Evolutionary conservation across 2,113 vertebrate genomes (phyloP), one percentile per base, ranked within the genome.

Genomic region (Protomyctophum bolini): DNA sequence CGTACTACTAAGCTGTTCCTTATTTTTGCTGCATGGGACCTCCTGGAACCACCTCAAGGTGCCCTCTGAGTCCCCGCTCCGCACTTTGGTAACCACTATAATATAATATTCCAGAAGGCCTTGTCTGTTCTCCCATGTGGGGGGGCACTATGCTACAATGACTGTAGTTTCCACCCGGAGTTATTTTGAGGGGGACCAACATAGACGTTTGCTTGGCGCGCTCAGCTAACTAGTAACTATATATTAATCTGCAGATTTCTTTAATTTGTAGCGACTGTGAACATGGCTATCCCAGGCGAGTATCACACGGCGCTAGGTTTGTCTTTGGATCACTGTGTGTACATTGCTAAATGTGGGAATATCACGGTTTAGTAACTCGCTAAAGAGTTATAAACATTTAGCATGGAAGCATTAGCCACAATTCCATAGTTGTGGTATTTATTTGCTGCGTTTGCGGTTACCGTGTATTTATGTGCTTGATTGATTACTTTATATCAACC

Each of bases 231-330:
- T 21, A 21, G 1, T n/a, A 12, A 10, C 51, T 61, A 56, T 33
- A 33, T 33, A 33, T 33, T 6, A 4, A 10, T 21, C 12, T 10
- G 8, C 11, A 6, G 11, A 41, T 54, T 45, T 12, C 21, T 21
- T 41, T 41, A 3, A 41, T 41, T 41, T 4, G 33, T 41, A 41
- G 8, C 49, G 1, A 51, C 2, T 4, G 1, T 1, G 45, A 9
- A 49, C 8, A 91, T 89, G 88, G 84, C 83, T 8, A 56, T 48
- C 2, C 77, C 86, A 45, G 88, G 88, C 86, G 41, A 3, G 70
- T 63, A 11, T n/a, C 29, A 28, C 0, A 63, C 2, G 29, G 57
- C 2, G 3, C 3, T 12, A n/a, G 5, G 7, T 21, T 0, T 63
- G 1, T 59, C 33, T 59, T 59, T 41, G 3, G 5, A 15, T 58